These are phyloP conservation scores for Emmelina monodactyla DNA, from an alignment of 2,888 invertebrate genomes.

Conservation along the genomic window DNA sequence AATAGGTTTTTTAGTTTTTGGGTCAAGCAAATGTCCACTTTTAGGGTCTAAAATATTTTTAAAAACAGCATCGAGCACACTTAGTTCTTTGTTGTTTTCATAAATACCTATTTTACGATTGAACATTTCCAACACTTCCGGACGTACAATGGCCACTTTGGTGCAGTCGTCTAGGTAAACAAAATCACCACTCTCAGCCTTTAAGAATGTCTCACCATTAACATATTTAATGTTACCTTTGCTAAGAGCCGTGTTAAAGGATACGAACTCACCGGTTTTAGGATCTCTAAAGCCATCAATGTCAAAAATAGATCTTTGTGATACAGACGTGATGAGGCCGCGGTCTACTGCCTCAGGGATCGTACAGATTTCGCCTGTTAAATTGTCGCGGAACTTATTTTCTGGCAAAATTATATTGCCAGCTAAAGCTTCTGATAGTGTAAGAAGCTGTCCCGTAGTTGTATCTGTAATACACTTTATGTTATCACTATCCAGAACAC, in stretches of 20 bases:
- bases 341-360: conserved; percentile 89
- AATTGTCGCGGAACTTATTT: conserved; percentile 77
- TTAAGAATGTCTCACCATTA: conserved; percentile 75
- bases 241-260: conserved; percentile 81
- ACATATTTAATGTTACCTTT: conserved; percentile 80
- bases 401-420: conserved; percentile 77
- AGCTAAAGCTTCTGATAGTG: conserved; percentile 84
- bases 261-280: conserved; percentile 80
- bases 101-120: conserved; percentile 82
- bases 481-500: conserved; percentile 84
- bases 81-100: conserved; percentile 77
- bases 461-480: conserved; percentile 87
- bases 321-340: conserved; percentile 87
- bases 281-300: conserved; percentile 91
- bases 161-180: conserved; percentile 83
- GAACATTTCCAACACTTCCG: conserved; percentile 88
- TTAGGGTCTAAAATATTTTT: conserved; percentile 87
- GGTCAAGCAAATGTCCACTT: conserved; percentile 84
- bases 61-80: conserved; percentile 88
- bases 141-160: conserved; percentile 77
- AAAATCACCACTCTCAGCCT: conserved; percentile 76
- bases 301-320: conserved; percentile 88
- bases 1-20: conserved; percentile 73
- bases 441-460: conserved; percentile 78
- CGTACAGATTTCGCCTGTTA: conserved; percentile 75